Base-by-base conservation (phyloP, 2,888 invertebrate species). In the Nineta flava region DNA sequence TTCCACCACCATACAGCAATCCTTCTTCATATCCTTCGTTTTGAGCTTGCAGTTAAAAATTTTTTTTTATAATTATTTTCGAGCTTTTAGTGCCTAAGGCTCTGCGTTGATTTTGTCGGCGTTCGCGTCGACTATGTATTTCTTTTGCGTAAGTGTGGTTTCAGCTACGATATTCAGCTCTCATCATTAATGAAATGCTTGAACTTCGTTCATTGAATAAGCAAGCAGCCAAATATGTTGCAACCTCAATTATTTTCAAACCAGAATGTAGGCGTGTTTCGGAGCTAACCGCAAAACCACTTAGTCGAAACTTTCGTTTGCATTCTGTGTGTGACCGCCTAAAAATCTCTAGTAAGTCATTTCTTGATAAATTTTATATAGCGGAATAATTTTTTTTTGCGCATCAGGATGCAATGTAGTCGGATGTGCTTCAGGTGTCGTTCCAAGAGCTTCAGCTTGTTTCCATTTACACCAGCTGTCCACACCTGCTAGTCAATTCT, bases 311-410 rank as follows among this genome's bases (percentile, higher is more conserved):
- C 35, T 35, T 35, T 35, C 35, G 6, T 35, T 61, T 41, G 56
- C 59, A 48, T 61, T 62, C 54, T 62, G 60, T 52, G 6, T 56
- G 61, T 50, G 58, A 60, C 40, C 60, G 58, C 48, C 60, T 60
- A 55, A 59, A 61, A 49, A 59, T 35, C 49, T 58, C 55, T 44
- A 62, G 49, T 42, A 61, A 52, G 38, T 53, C 52, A 40, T 60
- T 55, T 13, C 58, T 57, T 41, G 57, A 59, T 19, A 62, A 57
- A 54, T 61, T 55, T 57, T 55, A 52, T 59, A 60, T 48, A 60
- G 57, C 3, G 59, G 59, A 15, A 56, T 53, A 13, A 60, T 56
- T 13, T 56, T 57, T n/a, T 15, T 17, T 46, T 16, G 50, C 47
- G 48, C 54, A 52, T 34, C 50, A 50, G 10, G 46, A 26, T 17